Evolutionary conservation across 2,113 vertebrate species (phyloP), one percentile per base, ranked within the genome.

Genomic region (Saiga tatarica): DNA sequence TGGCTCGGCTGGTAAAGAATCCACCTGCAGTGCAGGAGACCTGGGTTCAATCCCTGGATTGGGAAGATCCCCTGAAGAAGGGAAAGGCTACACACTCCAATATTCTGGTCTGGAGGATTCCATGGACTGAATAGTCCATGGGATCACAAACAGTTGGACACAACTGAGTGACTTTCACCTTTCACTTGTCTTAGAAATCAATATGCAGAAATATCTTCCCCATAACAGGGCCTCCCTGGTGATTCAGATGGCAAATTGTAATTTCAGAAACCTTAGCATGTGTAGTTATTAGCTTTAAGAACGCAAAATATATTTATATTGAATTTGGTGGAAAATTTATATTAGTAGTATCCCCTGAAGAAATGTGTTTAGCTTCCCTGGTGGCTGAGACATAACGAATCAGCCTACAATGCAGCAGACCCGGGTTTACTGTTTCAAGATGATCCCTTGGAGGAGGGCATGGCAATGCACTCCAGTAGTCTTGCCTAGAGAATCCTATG

Each of bases 261-360:
- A 39, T 76, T 67, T 50, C 30, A 91, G 74, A 76, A 82, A 91
- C 28, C 23, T 81, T 47, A 10, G 50, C 7, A 82, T 45, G 59
- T 67, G 52, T 36, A 74, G 45, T 74, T 71, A 71, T 71, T 81
- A 81, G n/a, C 16, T 64, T 64, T 59, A 33, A 30, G 81, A 91
- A 83, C 33, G 39, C 39, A 14, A 87, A 94, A n/a, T 4, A 33
- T 50, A 52, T 55, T 87, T 82, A 36, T 25, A 53, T 17, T 67
- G 39, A 93, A 42, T 86, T 82, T 94, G 79, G 26, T 62, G 60
- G 23, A 86, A 92, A 93, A 64, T 16, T 76, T 71, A 59, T 67
- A 12, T 42, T 50, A 64, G 47, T 84, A n/a, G 47, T 64, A 60
- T 26, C 6, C 50, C 23, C 52, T 84, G 21, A 62, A 76, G 6